A percentile compares a stretch with the other conserved stretches of the same genome.
Evolutionary conservation across 2,113 vertebrate species (phyloP).

Genomic region (Harpagus bidentatus): DNA sequence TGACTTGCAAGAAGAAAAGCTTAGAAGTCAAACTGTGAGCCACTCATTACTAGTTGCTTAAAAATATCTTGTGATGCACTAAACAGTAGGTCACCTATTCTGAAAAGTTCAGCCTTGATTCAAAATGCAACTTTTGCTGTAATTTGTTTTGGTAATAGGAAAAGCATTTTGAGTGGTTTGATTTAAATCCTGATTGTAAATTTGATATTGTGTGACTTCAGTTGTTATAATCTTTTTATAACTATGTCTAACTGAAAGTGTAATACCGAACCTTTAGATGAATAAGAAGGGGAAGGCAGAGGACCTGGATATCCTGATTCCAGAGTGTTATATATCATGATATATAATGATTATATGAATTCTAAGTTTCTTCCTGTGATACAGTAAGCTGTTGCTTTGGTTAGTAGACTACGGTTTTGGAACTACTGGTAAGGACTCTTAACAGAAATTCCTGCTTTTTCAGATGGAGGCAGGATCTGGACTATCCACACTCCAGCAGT

Average conservation of each 20-base stretch:
- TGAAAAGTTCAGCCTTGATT: background rate
- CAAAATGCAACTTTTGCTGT: background rate
- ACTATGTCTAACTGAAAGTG: background rate
- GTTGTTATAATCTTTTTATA: background rate
- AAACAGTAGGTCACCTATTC: background rate
- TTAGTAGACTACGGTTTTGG: background rate
- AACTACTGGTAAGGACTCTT: background rate
- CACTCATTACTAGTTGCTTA: background rate
- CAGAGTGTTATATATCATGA: background rate
- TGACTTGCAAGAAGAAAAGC: background rate
- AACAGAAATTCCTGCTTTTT: background rate
- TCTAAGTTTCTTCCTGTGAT: background rate
- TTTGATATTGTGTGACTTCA: background rate
- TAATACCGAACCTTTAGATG: background rate
- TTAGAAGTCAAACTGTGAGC: background rate
- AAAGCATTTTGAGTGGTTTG: background rate
- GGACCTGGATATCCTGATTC: background rate
- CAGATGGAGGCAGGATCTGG: background rate
- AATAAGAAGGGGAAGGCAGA: background rate
- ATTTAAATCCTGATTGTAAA: background rate
- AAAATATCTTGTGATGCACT: background rate
- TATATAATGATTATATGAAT: background rate
- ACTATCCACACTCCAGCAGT: background rate
- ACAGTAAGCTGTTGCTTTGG: background rate
- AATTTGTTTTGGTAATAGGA: background rate